Evolutionary conservation across 2,888 invertebrate species (phyloP), one percentile per base, ranked within the genome.

Genomic region (Tortrix viridana): DNA sequence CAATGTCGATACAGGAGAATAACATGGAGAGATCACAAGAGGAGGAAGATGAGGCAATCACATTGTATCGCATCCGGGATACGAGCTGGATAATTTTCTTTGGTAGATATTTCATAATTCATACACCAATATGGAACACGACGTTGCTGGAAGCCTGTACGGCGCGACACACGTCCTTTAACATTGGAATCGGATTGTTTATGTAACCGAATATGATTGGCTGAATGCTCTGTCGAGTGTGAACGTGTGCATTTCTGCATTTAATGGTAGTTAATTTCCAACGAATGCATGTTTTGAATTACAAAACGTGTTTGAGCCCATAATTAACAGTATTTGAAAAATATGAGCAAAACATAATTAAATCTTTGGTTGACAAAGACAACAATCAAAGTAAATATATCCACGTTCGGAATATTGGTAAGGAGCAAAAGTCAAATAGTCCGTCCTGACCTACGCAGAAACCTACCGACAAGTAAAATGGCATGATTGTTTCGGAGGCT

Each of bases 21-120:
- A 84, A 79, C 79, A 79, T 81, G 84, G 82, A 81, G 81, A 82
- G 79, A 82, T 72, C 78, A 75, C 78, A 78, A 80, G 77, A 80
- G 70, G 75, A 77, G 74, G 76, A 76, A 81, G 78, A 84, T 81
- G 81, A 82, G 80, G 75, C 82, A 84, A 86, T 86, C 82, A 85
- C 74, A 81, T 82, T 82, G 82, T 82, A 82, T 79, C 79, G 80
- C 79, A 81, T 83, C 78, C 80, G 76, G 74, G 70, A 76, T 75
- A 79, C 74, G 74, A 74, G 74, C 71, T 77, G 74, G 75, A 85
- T 86, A 80, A 86, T 85, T 82, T 82, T 85, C 77, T 74, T 79
- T 77, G 68, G 71, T 70, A 79, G 77, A 81, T 81, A 80, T 85
- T 80, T 81, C 77, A 78, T 82, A 82, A 84, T 77, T 84, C 80